These are phyloP conservation scores for Timema cristinae DNA, from an alignment of 2,888 invertebrate species.

Conservation along the genomic window DNA sequence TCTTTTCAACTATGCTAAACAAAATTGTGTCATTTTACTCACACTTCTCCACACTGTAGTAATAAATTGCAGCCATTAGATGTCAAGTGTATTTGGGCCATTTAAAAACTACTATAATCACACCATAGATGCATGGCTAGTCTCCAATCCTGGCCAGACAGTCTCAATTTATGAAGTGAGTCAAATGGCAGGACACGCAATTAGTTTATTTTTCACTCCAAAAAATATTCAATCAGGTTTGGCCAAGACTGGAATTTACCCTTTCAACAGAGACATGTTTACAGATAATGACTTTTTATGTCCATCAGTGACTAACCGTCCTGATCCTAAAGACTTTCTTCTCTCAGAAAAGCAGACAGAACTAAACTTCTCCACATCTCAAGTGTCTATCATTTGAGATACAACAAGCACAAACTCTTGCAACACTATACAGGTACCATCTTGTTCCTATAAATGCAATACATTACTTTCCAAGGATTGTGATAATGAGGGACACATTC, in stretches of 20 bases:
- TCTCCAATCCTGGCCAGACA: constrained; percentile 41
- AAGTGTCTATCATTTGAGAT: no score
- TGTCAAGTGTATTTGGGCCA: constrained; percentile 36
- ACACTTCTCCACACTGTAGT: constrained; percentile 43
- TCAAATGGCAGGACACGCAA: constrained; percentile 6
- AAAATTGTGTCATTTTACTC: constrained; percentile 32
- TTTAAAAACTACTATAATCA: constrained; percentile 37
- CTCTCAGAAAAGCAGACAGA: background rate
- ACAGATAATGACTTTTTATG: background rate
- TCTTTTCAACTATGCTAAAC: no score
- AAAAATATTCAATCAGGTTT: background rate
- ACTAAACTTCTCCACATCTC: no score
- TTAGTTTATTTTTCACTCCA: background rate
- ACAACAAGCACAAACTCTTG: no score
- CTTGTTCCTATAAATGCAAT: no score
- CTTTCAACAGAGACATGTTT: background rate
- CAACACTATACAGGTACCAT: no score
- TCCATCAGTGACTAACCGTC: background rate
- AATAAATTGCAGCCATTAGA: constrained; percentile 43
- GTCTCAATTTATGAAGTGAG: constrained; percentile 31
- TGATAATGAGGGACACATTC: no score
- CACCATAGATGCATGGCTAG: constrained; percentile 28
- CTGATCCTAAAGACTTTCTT: background rate
- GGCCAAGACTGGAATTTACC: constrained; percentile 1
- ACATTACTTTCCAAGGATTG: no score